phyloP scores from a whole-genome alignment of 2,888 invertebrate species.

The Dolichopus griseipennis region DNA sequence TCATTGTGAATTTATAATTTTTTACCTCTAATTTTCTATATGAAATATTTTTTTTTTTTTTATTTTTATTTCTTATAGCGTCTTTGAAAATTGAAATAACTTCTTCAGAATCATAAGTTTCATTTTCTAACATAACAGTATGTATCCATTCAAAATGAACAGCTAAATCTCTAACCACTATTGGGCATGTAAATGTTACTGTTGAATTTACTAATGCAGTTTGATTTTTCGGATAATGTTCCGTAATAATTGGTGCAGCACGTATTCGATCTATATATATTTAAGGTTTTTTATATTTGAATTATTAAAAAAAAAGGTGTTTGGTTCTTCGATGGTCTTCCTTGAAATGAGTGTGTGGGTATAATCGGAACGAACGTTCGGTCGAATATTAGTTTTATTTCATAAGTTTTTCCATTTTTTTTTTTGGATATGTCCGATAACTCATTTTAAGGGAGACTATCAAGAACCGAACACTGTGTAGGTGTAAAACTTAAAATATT shows the following conservation, averaged over 20 bases:
- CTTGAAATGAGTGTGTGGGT: too few species aligned
- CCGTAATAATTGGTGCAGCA: conserved; percentile 74
- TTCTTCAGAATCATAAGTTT: neutral
- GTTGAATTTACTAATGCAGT: conserved; percentile 66
- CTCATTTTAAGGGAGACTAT: too few species aligned
- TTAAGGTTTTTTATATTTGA: neutral
- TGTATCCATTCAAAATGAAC: conserved; percentile 71
- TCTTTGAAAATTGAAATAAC: neutral
- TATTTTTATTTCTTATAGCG: neutral
- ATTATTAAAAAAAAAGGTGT: too few species aligned
- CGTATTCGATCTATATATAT: conserved; percentile 52
- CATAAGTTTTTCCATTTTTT: too few species aligned
- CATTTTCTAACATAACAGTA: neutral
- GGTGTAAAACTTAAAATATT: too few species aligned
- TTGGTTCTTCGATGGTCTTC: too few species aligned
- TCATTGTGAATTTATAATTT: too few species aligned
- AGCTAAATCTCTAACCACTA: conserved; percentile 72
- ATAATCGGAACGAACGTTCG: too few species aligned
- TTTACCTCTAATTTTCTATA: neutral
- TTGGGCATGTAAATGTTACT: conserved; percentile 67
- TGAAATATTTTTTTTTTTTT: neutral
- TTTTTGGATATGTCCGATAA: too few species aligned
- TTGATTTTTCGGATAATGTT: conserved; percentile 69
- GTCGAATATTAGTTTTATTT: too few species aligned
- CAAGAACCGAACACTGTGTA: too few species aligned